Conservation (phyloP, 2,888 invertebrate genomes). For the Drosophila melanocephala region DNA sequence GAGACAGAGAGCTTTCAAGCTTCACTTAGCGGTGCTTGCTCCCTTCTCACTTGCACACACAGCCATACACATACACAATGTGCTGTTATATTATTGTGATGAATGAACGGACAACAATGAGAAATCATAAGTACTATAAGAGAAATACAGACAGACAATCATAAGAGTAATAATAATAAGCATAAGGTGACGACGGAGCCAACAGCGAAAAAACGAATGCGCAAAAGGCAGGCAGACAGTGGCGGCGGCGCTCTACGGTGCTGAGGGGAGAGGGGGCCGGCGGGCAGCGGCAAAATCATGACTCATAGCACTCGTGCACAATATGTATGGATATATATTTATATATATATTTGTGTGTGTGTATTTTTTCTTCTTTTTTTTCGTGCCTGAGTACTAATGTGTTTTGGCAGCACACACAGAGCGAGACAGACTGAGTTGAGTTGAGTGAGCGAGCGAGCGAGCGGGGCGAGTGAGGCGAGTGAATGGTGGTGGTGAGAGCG, state of each 20-base stretch:
- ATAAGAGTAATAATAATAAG: constrained; percentile 74
- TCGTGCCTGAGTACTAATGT: constrained; percentile 81
- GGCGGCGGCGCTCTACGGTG: constrained; percentile 22
- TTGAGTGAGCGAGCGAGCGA: constrained; percentile 22
- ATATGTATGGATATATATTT: constrained; percentile 2
- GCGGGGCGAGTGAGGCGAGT: constrained; percentile 8
- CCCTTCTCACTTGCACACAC: constrained; percentile 20
- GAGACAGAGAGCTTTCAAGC: constrained; percentile 68
- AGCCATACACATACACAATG: constrained; percentile 32
- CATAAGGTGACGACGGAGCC: constrained; percentile 78
- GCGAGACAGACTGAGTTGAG: constrained; percentile 5
- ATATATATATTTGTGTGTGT: background rate
- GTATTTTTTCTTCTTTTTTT: constrained; percentile 66
- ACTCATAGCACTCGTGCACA: constrained; percentile 74
- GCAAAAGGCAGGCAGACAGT: constrained; percentile 66
- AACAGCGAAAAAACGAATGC: constrained; percentile 68
- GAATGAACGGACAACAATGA: constrained; percentile 75
- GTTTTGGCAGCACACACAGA: constrained; percentile 66
- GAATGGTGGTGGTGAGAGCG: constrained; percentile 27
- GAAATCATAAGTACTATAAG: constrained; percentile 73
- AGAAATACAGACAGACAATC: constrained; percentile 64
- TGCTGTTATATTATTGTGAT: constrained; percentile 72
- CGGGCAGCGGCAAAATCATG: constrained; percentile 67
- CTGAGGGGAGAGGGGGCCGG: constrained; percentile 23
- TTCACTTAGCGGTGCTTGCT: constrained; percentile 72